These are phyloP conservation scores for Drosophila suzukii DNA, from an alignment of 1,140 invertebrate species.

Conservation along the genomic window DNA sequence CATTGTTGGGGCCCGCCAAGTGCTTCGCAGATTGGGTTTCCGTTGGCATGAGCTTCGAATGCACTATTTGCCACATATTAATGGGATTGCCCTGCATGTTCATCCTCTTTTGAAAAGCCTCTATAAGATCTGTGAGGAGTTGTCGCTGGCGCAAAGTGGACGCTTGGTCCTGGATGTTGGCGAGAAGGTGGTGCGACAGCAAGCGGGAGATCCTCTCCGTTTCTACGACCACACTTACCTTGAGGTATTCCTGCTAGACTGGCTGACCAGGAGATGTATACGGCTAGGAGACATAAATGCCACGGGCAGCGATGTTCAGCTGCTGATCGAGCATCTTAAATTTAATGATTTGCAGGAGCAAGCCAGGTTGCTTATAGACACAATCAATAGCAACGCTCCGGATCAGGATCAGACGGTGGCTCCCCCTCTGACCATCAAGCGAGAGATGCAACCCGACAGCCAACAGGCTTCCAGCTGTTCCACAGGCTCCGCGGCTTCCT, in stretches of 20 bases:
- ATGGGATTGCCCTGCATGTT: constrained; percentile 57
- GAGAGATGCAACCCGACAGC: neutral
- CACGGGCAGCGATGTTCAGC: constrained; percentile 53
- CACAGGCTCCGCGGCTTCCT: too few relatives aligned
- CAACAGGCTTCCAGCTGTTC: neutral
- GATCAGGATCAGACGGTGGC: neutral
- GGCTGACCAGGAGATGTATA: constrained; percentile 57
- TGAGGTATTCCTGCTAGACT: constrained; percentile 76
- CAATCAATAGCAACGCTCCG: constrained; percentile 53
- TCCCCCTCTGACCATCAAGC: neutral
- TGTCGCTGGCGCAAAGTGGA: constrained; percentile 58
- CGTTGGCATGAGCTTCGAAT: constrained; percentile 52
- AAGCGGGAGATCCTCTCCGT: constrained; percentile 41
- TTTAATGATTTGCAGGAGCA: constrained; percentile 62
- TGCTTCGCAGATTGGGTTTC: constrained; percentile 69
- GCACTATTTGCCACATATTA: constrained; percentile 69
- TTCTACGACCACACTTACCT: constrained; percentile 68
- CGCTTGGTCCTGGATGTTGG: constrained; percentile 54
- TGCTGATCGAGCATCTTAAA: constrained; percentile 75
- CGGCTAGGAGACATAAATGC: constrained; percentile 57
- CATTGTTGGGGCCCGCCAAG: constrained; percentile 63
- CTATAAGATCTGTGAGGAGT: constrained; percentile 67
- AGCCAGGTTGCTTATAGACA: constrained; percentile 54
- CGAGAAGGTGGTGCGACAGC: constrained; percentile 32
- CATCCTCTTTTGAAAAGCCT: constrained; percentile 76